Conservation (phyloP, 1,140 invertebrate species). For the Rhyacophila brunnea region DNA sequence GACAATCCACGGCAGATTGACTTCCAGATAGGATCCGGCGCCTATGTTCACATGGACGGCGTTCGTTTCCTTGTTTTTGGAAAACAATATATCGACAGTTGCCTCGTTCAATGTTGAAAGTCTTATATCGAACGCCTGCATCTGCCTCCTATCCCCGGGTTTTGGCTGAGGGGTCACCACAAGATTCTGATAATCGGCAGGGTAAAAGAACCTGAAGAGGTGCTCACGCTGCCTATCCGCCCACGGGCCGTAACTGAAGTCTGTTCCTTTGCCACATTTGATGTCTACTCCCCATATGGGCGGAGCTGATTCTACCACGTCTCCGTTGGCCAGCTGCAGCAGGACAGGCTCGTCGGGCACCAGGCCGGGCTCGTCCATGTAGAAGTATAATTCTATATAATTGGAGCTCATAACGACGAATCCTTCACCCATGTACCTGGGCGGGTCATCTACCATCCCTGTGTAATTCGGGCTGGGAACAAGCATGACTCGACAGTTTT, state of each 20-base stretch:
- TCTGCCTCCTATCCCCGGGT: slow-evolving; percentile 83
- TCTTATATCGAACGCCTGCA: slow-evolving; percentile 90
- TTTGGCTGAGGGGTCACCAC: slow-evolving; percentile 74
- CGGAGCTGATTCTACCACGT: slow-evolving; percentile 86
- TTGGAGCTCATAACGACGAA: slow-evolving; percentile 96
- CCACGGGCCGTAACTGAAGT: slow-evolving; percentile 98
- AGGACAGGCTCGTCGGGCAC: slow-evolving; percentile 88
- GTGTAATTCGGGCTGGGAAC: slow-evolving; percentile 93
- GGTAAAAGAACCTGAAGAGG: slow-evolving; percentile 95
- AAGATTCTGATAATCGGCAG: slow-evolving; percentile 79
- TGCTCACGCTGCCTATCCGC: slow-evolving; percentile 94
- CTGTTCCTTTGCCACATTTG: slow-evolving; percentile 94
- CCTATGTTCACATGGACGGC: slow-evolving; percentile 93
- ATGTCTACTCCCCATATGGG: slow-evolving; percentile 95
- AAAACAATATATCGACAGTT: slow-evolving; percentile 93
- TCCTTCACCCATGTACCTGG: slow-evolving; percentile 96
- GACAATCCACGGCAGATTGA: slow-evolving; percentile 93
- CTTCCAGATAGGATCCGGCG: slow-evolving; percentile 90
- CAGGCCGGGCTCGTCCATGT: slow-evolving; percentile 91
- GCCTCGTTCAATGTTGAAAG: slow-evolving; percentile 88
- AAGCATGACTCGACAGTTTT: slow-evolving; percentile 93
- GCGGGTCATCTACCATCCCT: slow-evolving; percentile 91
- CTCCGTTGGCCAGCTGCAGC: slow-evolving; percentile 88
- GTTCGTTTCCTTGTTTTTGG: slow-evolving; percentile 95
- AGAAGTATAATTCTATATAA: slow-evolving; percentile 92